Base-by-base conservation (phyloP, 1,140 invertebrate genomes). In the Helicoverpa zea region DNA sequence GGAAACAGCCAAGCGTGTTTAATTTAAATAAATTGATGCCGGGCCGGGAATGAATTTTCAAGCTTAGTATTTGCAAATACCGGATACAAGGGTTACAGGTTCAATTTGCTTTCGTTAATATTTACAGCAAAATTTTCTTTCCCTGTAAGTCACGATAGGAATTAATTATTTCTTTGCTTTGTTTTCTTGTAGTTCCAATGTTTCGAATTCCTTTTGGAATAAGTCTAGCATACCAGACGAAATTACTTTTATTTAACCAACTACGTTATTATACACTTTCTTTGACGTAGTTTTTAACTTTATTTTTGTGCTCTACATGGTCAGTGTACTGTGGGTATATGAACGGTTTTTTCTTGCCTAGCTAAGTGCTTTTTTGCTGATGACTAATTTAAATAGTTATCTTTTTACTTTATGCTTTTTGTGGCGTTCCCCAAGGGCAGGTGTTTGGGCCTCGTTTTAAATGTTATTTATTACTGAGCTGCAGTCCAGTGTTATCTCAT, bases 1-100 rank as follows among this genome's bases (percentile, higher is more conserved):
- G 47, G 18, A 72, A 72, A 72, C 47, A 29, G 23, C 23, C 13
- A 52, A 30, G 35, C 35, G 35, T 5, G 35, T 52, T 30, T 23
- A 72, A 30, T 72, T 72, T 52, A 72, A 72, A 49, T 16, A 68
- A 68, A 68, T 68, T 51, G 64, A 49, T 68, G n/a, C 16, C n/a
- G 43, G 18, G 10, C 1, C 43, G 12, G 43, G n/a, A 18, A 68
- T 16, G 64, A 18, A 49, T 68, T 72, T 52, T 54, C 23, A 54
- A 13, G 49, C n/a, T 52, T 29, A 54, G 23, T 29, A 72, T 72
- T 54, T 54, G 68, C 47, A 54, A 72, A 68, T 49, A 49, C 43
- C 64, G 64, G 64, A 49, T 68, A 68, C 43, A 66, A 66, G 10
- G n/a, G 35, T 43, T 64, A 23, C 43, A 64, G 35, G 43, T 18